phyloP scores from a whole-genome alignment of 2,113 vertebrate genomes.

The Semicossyphus pulcher region DNA sequence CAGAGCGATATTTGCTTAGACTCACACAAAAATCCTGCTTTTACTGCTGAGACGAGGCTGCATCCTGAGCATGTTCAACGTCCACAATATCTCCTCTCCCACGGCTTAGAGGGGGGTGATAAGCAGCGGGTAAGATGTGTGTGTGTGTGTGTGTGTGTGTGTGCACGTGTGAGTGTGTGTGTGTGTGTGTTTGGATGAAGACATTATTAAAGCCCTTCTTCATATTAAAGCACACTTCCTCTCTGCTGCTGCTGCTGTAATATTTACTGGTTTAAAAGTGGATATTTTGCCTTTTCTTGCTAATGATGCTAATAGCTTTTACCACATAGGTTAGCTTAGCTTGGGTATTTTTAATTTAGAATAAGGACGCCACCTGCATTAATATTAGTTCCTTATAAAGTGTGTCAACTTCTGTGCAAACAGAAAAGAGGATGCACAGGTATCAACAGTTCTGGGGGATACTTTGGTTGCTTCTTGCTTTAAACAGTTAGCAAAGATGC shows the following conservation, averaged over 20 bases:
- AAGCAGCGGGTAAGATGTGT: slow-evolving; percentile 36
- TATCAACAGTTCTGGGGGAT: no score
- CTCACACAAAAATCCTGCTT: slow-evolving; percentile 49
- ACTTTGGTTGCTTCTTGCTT: no score
- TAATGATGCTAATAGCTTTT: no score
- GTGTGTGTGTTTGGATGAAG: slow-evolving; percentile 3
- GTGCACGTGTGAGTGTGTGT: slow-evolving; percentile 10
- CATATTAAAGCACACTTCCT: slow-evolving; percentile 20
- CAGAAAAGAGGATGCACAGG: no score
- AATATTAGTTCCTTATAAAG: no score
- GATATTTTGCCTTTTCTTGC: no score
- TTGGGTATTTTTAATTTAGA: no score
- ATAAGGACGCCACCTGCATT: no score
- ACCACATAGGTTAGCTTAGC: no score
- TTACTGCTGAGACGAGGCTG: slow-evolving; percentile 48
- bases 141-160: slow-evolving; percentile 20
- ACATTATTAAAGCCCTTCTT: slow-evolving; percentile 46
- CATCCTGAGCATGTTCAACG: slow-evolving; percentile 55
- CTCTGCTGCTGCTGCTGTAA: not conserved
- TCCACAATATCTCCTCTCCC: slow-evolving; percentile 58
- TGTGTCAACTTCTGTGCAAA: no score
- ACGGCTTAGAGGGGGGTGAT: slow-evolving; percentile 43
- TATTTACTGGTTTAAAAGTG: no score
- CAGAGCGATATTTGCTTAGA: slow-evolving; percentile 57
- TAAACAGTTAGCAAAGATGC: no score